phyloP scores from a whole-genome alignment of 2,888 invertebrate species.

The Hemithea aestivaria region DNA sequence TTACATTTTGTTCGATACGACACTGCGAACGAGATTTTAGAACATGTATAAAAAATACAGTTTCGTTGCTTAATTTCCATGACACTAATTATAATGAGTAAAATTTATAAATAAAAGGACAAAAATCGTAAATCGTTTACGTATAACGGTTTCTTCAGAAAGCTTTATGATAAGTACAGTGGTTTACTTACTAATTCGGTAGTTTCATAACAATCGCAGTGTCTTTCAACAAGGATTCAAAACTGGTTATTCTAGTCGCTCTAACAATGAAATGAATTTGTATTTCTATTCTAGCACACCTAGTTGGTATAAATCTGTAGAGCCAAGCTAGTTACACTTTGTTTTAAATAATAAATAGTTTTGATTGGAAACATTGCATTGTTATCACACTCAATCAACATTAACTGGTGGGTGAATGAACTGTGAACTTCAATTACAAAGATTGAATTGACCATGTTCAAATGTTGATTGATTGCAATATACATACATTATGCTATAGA shows the following conservation, averaged over 20 bases:
- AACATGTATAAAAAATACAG: neutral
- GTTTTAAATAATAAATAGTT: conserved; percentile 19
- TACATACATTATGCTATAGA: conserved; percentile 2
- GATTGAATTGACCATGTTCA: too few relatives aligned
- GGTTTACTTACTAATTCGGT: too few relatives aligned
- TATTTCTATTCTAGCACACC: conserved; percentile 20
- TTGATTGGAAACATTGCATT: neutral
- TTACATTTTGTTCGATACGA: conserved; percentile 24
- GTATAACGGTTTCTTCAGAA: too few relatives aligned
- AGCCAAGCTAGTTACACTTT: conserved; percentile 20
- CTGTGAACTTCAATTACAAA: too few relatives aligned
- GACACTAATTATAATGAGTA: too few relatives aligned
- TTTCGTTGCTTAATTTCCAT: neutral
- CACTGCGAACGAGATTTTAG: conserved; percentile 12
- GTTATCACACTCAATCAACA: conserved; percentile 4
- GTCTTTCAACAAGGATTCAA: conserved; percentile 10
- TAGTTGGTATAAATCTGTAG: conserved; percentile 14
- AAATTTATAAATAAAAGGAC: too few relatives aligned
- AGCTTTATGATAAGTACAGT: too few relatives aligned
- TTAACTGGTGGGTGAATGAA: too few relatives aligned
- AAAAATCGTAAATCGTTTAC: too few relatives aligned
- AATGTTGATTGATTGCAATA: conserved; percentile 3
- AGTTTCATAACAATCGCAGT: conserved; percentile 8
- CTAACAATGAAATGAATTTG: conserved; percentile 17
- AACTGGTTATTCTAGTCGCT: conserved; percentile 9